A percentile compares a stretch with the other conserved stretches of the same genome.
These are phyloP conservation scores for Thunnus thynnus DNA, from an alignment of 2,113 vertebrate species.

Conservation along the genomic window DNA sequence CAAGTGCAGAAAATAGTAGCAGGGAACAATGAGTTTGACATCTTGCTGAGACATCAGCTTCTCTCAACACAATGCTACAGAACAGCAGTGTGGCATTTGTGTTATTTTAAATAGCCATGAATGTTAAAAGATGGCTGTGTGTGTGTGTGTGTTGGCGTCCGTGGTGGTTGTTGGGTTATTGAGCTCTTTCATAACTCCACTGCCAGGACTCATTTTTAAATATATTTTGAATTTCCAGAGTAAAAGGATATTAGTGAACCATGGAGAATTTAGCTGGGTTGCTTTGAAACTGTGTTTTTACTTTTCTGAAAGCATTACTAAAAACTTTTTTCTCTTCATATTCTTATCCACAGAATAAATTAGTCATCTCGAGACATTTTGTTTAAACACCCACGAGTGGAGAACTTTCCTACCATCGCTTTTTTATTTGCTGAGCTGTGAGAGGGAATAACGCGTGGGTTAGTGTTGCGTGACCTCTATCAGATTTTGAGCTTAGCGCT, in stretches of 20 bases:
- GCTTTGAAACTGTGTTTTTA: neutral
- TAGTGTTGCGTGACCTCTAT: constrained; percentile 27
- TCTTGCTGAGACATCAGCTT: constrained; percentile 17
- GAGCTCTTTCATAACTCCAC: neutral
- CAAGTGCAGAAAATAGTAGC: constrained; percentile 45
- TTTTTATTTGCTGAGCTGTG: constrained; percentile 36
- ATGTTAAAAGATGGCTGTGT: neutral
- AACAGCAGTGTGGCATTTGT: neutral
- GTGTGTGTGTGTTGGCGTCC: neutral
- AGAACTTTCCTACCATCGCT: constrained; percentile 9
- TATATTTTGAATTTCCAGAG: too few species aligned
- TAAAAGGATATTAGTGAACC: too few species aligned
- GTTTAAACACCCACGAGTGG: constrained; percentile 16
- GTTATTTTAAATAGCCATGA: neutral
- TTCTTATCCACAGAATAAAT: neutral
- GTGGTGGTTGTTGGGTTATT: neutral
- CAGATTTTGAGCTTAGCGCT: constrained; percentile 15
- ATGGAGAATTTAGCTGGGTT: too few species aligned
- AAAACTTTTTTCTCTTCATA: neutral
- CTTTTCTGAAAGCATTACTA: neutral
- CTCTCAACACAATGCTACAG: neutral
- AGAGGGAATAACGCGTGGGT: constrained; percentile 12
- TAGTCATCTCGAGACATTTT: neutral
- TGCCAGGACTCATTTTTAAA: neutral
- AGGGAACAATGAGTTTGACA: constrained; percentile 29